A percentile compares a stretch with the other conserved stretches of the same genome.
These are phyloP conservation scores for Oreonectes daqikongensis DNA, from an alignment of 2,797 vertebrate genomes.

Conservation along the genomic window DNA sequence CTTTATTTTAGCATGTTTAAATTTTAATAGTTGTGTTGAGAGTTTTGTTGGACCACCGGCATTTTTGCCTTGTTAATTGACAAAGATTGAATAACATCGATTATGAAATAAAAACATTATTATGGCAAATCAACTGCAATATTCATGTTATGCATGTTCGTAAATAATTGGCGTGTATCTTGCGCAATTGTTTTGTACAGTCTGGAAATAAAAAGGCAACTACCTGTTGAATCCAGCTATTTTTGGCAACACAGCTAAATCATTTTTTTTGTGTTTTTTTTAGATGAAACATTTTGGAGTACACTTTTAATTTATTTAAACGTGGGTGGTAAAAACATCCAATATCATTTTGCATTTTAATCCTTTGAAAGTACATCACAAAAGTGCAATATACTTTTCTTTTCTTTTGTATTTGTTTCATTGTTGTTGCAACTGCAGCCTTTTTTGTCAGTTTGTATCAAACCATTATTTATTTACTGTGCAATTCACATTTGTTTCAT, in stretches of 20 bases:
- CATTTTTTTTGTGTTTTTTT: too few species aligned
- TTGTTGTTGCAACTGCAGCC: background rate
- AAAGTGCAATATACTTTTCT: background rate
- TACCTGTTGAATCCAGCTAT: background rate
- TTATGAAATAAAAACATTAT: too few species aligned
- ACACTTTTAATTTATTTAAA: background rate
- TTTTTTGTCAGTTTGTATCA: background rate
- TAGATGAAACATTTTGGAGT: too few species aligned
- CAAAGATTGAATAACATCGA: background rate
- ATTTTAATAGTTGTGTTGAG: background rate
- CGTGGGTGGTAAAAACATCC: background rate
- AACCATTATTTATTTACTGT: background rate
- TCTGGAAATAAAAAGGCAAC: background rate
- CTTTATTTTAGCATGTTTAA: background rate
- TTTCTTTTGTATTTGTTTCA: background rate
- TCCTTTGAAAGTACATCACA: background rate
- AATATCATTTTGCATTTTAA: background rate
- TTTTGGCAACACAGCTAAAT: background rate
- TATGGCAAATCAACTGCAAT: too few species aligned
- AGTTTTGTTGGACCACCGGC: too few species aligned
- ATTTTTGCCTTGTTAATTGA: too few species aligned
- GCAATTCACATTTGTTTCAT: background rate
- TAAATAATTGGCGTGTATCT: background rate
- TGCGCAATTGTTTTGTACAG: background rate
- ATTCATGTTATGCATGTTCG: background rate